Percentiles rank a stretch among this genome's conserved stretches.
Evolutionary conservation across 2,888 invertebrate species (phyloP).

Genomic region (Morinoia aosen): DNA sequence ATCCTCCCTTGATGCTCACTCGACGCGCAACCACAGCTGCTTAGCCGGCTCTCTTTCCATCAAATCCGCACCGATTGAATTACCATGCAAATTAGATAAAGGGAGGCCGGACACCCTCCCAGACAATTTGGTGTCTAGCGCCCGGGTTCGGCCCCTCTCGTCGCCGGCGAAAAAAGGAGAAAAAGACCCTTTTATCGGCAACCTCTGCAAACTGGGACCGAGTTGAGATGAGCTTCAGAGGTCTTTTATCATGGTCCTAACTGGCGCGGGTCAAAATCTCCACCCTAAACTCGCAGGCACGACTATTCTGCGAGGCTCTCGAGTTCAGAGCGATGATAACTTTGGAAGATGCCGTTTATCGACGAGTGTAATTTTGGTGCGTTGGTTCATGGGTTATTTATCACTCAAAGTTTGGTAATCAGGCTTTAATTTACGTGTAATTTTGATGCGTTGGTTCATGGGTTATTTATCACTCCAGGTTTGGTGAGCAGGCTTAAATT

Average conservation of each 20-base stretch:
- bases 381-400: no score
- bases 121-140: conserved; percentile 39
- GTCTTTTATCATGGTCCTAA: conserved; percentile 30
- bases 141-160: conserved; percentile 41
- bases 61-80: conserved; percentile 38
- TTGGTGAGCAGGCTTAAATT: background rate
- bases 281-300: background rate
- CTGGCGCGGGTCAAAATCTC: conserved; percentile 12
- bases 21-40: conserved; percentile 41
- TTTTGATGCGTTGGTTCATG: no score
- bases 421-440: background rate
- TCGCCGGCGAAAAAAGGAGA: conserved; percentile 9
- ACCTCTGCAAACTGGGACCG: conserved; percentile 42
- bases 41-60: conserved; percentile 41
- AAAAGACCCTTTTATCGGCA: conserved; percentile 49
- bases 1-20: background rate
- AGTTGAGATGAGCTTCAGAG: conserved; percentile 42
- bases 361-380: no score
- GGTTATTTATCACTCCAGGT: no score
- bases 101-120: conserved; percentile 48
- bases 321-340: no score
- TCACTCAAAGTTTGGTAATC: no score
- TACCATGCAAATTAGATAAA: conserved; percentile 52
- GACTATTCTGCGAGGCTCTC: no score
- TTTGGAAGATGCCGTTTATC: no score